Percentiles rank a stretch among this genome's conserved stretches.
These are phyloP conservation scores for Bujurquina vittata DNA, from an alignment of 2,113 vertebrate species.

Conservation along the genomic window DNA sequence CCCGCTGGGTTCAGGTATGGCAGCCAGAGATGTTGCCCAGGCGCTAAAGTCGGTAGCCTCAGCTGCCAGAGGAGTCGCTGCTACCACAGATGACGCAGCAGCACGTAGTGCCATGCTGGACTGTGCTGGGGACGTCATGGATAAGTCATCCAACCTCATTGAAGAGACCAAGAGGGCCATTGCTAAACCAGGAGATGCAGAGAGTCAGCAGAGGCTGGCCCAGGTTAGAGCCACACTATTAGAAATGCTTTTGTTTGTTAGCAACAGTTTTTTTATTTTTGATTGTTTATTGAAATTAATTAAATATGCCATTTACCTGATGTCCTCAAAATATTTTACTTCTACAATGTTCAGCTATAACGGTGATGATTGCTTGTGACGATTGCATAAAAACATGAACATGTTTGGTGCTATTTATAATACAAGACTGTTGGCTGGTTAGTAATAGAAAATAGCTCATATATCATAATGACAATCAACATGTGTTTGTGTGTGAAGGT, in stretches of 20 bases:
- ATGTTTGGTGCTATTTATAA: not conserved
- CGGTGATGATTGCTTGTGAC: not conserved
- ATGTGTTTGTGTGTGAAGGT: conserved; percentile 80
- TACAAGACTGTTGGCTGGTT: not conserved
- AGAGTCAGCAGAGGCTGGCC: conserved; percentile 93
- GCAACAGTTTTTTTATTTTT: too few relatives aligned
- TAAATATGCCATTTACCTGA: too few relatives aligned
- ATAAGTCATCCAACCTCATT: conserved; percentile 94
- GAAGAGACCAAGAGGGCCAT: conserved; percentile 94
- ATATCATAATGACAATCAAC: not conserved
- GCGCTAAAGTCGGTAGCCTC: conserved; percentile 90
- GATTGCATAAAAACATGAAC: not conserved
- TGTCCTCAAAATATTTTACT: too few relatives aligned
- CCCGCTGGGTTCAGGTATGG: conserved; percentile 83
- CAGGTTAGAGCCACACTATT: conserved; percentile 80
- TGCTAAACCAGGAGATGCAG: conserved; percentile 89
- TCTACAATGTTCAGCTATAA: not conserved
- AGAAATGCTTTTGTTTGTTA: too few relatives aligned
- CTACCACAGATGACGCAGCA: conserved; percentile 82
- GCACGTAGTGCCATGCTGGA: conserved; percentile 90
- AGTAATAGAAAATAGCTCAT: not conserved
- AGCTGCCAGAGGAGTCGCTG: conserved; percentile 89
- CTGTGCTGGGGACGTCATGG: conserved; percentile 90
- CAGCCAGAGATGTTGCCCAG: conserved; percentile 93
- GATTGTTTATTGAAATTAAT: too few relatives aligned